A percentile compares a stretch with the other conserved stretches of the same genome.
Conservation (phyloP, 2,797 vertebrate species). For the Acrossocheilus wenchowensis region DNA sequence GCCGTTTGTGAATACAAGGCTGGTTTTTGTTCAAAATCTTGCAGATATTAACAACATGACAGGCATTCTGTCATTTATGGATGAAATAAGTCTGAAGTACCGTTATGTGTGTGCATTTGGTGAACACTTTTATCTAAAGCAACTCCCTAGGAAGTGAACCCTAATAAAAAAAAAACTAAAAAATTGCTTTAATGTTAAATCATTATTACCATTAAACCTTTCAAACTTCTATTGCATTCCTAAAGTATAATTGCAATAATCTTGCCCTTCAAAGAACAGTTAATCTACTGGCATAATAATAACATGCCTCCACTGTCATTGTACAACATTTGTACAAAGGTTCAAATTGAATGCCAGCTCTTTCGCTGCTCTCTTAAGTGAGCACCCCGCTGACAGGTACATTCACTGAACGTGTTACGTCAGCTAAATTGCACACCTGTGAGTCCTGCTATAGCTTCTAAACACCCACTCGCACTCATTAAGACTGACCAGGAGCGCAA, state of each 20-base stretch:
- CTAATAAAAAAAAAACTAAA: neutral
- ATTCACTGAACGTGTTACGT: neutral
- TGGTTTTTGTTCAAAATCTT: neutral
- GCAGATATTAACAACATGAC: neutral
- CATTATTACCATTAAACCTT: neutral
- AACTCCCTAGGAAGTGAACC: neutral
- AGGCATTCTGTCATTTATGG: neutral
- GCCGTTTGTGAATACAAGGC: neutral
- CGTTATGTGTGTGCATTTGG: neutral
- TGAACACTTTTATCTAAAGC: neutral
- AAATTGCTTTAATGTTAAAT: neutral
- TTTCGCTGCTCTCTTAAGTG: conserved; percentile 5
- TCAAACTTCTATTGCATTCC: neutral
- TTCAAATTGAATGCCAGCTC: conserved; percentile 11
- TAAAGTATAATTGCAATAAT: neutral
- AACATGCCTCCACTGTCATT: neutral
- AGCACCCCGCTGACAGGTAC: conserved; percentile 8
- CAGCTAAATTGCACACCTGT: conserved; percentile 19
- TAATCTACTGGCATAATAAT: conserved; percentile 4
- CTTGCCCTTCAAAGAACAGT: neutral
- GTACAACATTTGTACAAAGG: conserved; percentile 1
- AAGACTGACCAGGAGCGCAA: conserved; percentile 5
- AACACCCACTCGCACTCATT: conserved; percentile 19
- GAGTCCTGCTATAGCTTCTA: neutral
- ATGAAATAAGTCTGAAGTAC: neutral